Percentiles rank a stretch among this genome's conserved stretches.
Evolutionary conservation across 2,797 vertebrate genomes (phyloP).

Genomic region (Rhynchotus rufescens): DNA sequence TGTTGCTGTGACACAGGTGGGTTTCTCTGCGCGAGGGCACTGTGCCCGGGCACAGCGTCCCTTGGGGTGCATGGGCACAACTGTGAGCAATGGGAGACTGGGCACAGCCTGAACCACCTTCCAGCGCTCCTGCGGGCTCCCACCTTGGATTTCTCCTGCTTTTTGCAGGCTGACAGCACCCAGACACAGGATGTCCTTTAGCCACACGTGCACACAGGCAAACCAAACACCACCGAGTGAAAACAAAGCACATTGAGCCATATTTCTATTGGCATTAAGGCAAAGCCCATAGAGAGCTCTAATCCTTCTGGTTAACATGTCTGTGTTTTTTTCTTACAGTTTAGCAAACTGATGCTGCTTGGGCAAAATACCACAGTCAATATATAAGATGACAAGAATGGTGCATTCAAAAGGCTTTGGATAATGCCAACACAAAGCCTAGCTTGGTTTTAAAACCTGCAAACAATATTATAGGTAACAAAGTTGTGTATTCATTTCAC

Average conservation of each 20-base stretch:
- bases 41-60: fast-evolving
- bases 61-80: background rate
- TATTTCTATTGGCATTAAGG: conserved; percentile 15
- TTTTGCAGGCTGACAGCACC: background rate
- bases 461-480: conserved; percentile 18
- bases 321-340: background rate
- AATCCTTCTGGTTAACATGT: conserved; percentile 31
- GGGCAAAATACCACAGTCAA: conserved; percentile 41
- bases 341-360: conserved; percentile 11
- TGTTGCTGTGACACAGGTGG: background rate
- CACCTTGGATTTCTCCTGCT: background rate
- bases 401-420: conserved; percentile 60
- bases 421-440: conserved; percentile 33
- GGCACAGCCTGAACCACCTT: background rate
- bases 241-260: background rate
- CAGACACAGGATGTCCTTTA: background rate
- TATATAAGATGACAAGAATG: conserved; percentile 4
- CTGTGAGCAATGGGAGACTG: background rate
- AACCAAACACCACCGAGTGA: background rate
- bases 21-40: background rate
- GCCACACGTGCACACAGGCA: background rate
- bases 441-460: conserved; percentile 45
- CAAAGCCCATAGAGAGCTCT: conserved; percentile 1
- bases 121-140: background rate
- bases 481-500: conserved; percentile 52